A percentile compares a stretch with the other conserved stretches of the same genome.
Conservation (phyloP, 1,140 invertebrate genomes). For the Rhyacophila brunnea region DNA sequence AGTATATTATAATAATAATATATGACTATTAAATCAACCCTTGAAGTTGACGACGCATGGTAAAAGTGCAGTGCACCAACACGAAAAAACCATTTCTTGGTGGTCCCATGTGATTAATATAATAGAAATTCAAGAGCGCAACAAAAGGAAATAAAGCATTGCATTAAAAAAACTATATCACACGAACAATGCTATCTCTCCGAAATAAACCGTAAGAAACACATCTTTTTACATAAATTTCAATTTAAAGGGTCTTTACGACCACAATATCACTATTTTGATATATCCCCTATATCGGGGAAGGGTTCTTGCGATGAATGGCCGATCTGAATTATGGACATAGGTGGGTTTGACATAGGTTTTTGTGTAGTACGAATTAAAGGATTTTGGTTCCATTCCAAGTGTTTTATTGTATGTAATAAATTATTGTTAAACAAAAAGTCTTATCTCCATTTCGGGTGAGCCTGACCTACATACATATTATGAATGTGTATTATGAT, state of each 20-base stretch:
- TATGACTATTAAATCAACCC: too few relatives aligned
- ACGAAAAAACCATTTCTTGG: background rate
- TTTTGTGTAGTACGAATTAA: conserved; percentile 31
- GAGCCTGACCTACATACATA: too few relatives aligned
- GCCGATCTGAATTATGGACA: conserved; percentile 27
- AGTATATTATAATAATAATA: too few relatives aligned
- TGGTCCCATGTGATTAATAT: conserved; percentile 24
- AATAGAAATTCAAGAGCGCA: background rate
- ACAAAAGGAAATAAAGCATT: background rate
- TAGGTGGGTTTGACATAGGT: conserved; percentile 29
- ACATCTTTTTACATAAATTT: conserved; percentile 32
- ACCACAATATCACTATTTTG: conserved; percentile 13
- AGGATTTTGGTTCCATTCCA: conserved; percentile 8
- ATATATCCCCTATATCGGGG: conserved; percentile 19
- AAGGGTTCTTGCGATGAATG: conserved; percentile 18
- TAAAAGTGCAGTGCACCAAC: too few relatives aligned
- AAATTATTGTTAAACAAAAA: conserved; percentile 5
- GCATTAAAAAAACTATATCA: background rate
- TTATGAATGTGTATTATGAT: too few relatives aligned
- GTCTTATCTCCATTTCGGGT: too few relatives aligned
- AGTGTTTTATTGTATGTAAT: conserved; percentile 14
- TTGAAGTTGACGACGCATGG: too few relatives aligned
- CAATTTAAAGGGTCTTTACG: conserved; percentile 29
- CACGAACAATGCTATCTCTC: background rate
- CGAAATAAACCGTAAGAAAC: conserved; percentile 16